Conservation (phyloP, 2,113 vertebrate genomes). For the Poeciliopsis turrubarensis region DNA sequence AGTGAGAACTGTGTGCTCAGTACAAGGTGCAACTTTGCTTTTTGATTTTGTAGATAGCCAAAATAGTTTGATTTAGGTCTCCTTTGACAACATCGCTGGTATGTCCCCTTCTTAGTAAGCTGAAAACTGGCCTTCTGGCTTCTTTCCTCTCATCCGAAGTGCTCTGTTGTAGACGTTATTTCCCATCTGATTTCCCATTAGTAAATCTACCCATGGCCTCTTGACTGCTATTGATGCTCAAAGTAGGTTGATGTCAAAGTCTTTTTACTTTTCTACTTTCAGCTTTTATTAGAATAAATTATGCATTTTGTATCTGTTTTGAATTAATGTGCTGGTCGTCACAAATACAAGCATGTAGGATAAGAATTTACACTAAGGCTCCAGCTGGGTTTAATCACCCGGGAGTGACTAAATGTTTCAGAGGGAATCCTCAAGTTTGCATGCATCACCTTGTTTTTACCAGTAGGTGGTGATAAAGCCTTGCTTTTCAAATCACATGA, state of each 20-base stretch:
- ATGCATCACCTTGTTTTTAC: neutral
- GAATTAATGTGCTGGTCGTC: fast-evolving
- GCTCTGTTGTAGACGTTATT: neutral
- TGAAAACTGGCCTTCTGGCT: neutral
- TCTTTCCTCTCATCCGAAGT: neutral
- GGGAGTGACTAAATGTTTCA: neutral
- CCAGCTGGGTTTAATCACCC: constrained; percentile 9
- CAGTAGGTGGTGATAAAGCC: constrained; percentile 54
- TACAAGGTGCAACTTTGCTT: neutral
- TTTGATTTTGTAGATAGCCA: neutral
- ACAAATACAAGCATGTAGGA: constrained; percentile 10
- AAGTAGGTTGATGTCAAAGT: no score
- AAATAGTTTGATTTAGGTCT: neutral
- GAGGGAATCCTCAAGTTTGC: neutral
- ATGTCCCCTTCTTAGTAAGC: neutral
- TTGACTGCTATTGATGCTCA: no score
- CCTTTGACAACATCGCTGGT: neutral
- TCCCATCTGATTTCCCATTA: neutral
- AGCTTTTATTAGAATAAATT: neutral
- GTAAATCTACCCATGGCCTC: neutral
- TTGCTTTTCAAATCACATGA: neutral
- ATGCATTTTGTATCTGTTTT: neutral
- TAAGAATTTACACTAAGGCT: neutral
- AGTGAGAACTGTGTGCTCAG: neutral
- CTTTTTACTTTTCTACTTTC: no score